Evolutionary conservation across 2,797 vertebrate genomes (phyloP), one percentile per base, ranked within the genome.

Genomic region (Tarsius wallacei): DNA sequence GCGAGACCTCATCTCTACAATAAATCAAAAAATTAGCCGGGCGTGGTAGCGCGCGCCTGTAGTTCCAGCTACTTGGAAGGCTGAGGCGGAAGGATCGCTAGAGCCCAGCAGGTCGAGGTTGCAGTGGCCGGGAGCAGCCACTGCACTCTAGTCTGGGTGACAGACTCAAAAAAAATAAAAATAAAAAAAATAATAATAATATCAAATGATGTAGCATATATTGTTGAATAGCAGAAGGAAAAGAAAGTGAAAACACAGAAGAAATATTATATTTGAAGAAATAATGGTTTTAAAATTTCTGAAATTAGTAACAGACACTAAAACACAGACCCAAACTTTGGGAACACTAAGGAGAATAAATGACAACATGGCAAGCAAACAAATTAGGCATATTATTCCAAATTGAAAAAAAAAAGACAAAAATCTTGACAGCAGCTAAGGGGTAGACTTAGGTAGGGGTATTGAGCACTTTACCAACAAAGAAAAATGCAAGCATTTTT

Each of bases 241-340:
- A 87, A 82, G 42, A 59, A 61, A 94, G 9, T 84, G 31, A 61
- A 49, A 78, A 92, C 28, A 90, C 1, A 90, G 42, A 84, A 88
- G 19, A 42, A 42, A 42, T 42, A 42, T 68, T 8, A 49, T 49
- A 49, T 36, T 86, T 86, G 3, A 82, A 86, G 31, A 68, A 91
- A 63, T 63, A 80, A 47, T 70, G 24, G 4, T 7, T 96, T 47
- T 91, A 85, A 74, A 80, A 55, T 80, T 91, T 90, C 36, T 55
- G 51, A 91, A 71, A 78, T 70, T 63, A 86, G 31, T 89, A 28
- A 93, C 36, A 90, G 14, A 80, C 3, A 68, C 5, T 15, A 73
- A 80, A n/a, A 10, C 11, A 70, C 12, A 80, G 16, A 88, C 47
- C 9, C 15, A 70, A 61, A 4, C 14, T 24, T 14, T 93, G 9